These are phyloP conservation scores for Edolisoma coerulescens DNA, from an alignment of 2,113 vertebrate genomes.

Conservation along the genomic window DNA sequence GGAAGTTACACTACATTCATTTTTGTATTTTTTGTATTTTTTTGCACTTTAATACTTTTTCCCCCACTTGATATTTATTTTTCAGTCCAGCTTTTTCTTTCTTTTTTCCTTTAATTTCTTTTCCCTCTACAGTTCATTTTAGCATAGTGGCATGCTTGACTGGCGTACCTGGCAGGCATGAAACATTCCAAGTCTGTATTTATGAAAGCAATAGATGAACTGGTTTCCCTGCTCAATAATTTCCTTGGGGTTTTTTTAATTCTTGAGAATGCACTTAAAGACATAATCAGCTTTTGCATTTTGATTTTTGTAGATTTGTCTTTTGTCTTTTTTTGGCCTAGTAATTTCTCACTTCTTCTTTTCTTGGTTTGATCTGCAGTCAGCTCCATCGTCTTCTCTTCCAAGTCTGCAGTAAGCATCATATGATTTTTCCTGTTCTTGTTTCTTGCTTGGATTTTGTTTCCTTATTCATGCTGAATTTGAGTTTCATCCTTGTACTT, in stretches of 20 bases:
- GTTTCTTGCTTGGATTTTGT: not conserved
- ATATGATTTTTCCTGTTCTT: not conserved
- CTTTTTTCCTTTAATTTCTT: not conserved
- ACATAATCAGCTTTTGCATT: not conserved
- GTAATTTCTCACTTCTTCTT: not conserved
- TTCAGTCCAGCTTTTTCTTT: not conserved
- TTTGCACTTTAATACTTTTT: not conserved
- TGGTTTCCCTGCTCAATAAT: not conserved
- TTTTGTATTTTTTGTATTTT: not conserved
- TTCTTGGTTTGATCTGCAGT: not conserved
- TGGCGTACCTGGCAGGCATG: not conserved
- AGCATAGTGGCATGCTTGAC: not conserved
- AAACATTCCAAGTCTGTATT: not conserved
- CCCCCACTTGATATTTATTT: not conserved
- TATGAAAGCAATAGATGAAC: not conserved
- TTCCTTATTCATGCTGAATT: not conserved
- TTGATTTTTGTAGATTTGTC: not conserved
- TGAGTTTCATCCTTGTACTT: not conserved
- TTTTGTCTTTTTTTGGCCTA: not conserved
- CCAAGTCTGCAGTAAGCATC: not conserved
- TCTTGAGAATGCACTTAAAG: not conserved
- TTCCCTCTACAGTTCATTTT: slow-evolving; percentile 1
- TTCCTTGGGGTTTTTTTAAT: not conserved
- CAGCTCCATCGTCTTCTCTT: not conserved
- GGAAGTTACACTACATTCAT: not conserved